Percentiles rank a stretch among this genome's conserved stretches.
phyloP scores from a whole-genome alignment of 2,888 invertebrate species.

The Euzophera pinguis region DNA sequence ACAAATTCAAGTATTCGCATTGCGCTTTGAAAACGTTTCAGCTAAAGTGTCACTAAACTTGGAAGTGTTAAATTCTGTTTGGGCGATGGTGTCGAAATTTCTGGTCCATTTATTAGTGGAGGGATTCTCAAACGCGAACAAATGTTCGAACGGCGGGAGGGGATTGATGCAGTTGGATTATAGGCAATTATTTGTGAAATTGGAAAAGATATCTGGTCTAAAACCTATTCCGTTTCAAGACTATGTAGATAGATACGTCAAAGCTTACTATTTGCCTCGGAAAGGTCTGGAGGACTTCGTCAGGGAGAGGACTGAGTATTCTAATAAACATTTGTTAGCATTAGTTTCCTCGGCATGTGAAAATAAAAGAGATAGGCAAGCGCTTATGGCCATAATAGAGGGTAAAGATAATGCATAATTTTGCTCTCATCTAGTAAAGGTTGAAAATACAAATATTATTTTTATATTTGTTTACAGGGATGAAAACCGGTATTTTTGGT shows the following conservation, averaged over 20 bases:
- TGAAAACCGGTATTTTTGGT: too few relatives aligned
- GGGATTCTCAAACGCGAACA: slow-evolving; percentile 94
- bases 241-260: slow-evolving; percentile 96
- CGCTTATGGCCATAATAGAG: slow-evolving; percentile 86
- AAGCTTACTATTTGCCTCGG: slow-evolving; percentile 96
- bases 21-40: slow-evolving; percentile 87
- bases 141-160: slow-evolving; percentile 97
- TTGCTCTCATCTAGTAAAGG: too few relatives aligned
- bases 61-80: slow-evolving; percentile 85
- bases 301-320: slow-evolving; percentile 91
- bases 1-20: slow-evolving; percentile 88
- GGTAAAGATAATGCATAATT: slow-evolving; percentile 50
- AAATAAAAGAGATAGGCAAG: slow-evolving; percentile 92
- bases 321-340: slow-evolving; percentile 90
- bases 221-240: slow-evolving; percentile 93
- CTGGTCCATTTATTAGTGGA: slow-evolving; percentile 94
- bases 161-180: slow-evolving; percentile 99
- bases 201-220: slow-evolving; percentile 91
- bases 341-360: slow-evolving; percentile 93
- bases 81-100: slow-evolving; percentile 93
- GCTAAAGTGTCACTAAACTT: slow-evolving; percentile 85
- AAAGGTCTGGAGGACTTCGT: slow-evolving; percentile 94
- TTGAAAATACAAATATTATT: too few relatives aligned
- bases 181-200: slow-evolving; percentile 94
- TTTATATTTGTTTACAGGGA: too few relatives aligned